A percentile compares a stretch with the other conserved stretches of the same genome.
phyloP scores from a whole-genome alignment of 2,797 vertebrate genomes.

The Euthynnus affinis region DNA sequence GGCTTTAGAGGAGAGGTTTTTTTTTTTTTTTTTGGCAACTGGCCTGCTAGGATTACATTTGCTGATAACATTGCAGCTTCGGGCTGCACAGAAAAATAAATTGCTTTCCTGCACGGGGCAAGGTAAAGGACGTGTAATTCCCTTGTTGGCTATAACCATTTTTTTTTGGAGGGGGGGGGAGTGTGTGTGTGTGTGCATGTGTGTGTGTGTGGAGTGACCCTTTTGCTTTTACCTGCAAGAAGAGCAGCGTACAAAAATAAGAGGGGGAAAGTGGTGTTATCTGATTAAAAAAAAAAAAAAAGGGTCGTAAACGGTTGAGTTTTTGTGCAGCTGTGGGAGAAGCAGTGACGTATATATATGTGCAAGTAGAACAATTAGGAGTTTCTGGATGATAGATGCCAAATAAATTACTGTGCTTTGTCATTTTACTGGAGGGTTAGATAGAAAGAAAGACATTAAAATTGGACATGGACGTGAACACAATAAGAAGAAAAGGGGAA shows the following conservation, averaged over 20 bases:
- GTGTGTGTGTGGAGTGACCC: not conserved
- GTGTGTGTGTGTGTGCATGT: not conserved
- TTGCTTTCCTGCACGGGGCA: constrained; percentile 69
- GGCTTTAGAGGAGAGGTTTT: not conserved
- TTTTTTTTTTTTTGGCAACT: constrained; percentile 37
- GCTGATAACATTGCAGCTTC: constrained; percentile 66
- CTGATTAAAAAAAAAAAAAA: too few species aligned
- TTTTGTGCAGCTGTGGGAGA: not conserved
- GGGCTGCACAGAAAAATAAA: constrained; percentile 71
- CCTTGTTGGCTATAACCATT: constrained; percentile 54
- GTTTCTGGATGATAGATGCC: not conserved
- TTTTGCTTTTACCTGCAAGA: constrained; percentile 11
- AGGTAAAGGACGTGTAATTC: constrained; percentile 72
- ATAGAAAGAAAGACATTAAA: constrained; percentile 26
- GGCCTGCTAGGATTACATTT: constrained; percentile 72
- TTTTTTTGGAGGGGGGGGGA: too few species aligned
- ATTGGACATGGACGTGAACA: constrained; percentile 7
- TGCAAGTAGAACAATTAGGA: not conserved
- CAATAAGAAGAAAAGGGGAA: too few species aligned
- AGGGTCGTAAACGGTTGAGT: too few species aligned
- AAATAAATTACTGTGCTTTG: not conserved
- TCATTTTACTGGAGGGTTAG: not conserved
- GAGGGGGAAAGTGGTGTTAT: too few species aligned
- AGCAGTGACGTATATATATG: not conserved
- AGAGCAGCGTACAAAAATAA: not conserved